phyloP scores from a whole-genome alignment of 2,888 invertebrate genomes.

The Erynnis tages region DNA sequence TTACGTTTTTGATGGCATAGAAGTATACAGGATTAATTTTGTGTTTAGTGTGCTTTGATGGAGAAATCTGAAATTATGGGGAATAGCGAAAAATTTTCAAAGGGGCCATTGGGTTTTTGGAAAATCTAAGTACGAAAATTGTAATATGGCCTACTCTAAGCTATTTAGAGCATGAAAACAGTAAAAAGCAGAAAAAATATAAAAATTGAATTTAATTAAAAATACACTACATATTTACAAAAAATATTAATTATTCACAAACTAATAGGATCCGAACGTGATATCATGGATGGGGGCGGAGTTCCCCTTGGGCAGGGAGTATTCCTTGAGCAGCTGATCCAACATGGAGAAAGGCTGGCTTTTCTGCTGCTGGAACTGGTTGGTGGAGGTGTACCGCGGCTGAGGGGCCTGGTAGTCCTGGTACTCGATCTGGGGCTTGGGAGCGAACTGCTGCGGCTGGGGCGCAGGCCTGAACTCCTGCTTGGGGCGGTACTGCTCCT shows the following conservation, averaged over 20 bases:
- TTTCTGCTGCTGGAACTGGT: slow-evolving; percentile 44
- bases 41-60: no score
- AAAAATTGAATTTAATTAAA: slow-evolving; percentile 48
- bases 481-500: slow-evolving; percentile 53
- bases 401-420: slow-evolving; percentile 44
- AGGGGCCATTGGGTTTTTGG: no score
- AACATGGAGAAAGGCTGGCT: slow-evolving; percentile 79
- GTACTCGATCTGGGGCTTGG: slow-evolving; percentile 47
- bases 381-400: slow-evolving; percentile 39
- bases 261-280: slow-evolving; percentile 89
- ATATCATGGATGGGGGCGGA: slow-evolving; percentile 89
- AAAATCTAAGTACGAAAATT: no score
- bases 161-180: neutral
- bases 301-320: slow-evolving; percentile 86
- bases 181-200: slow-evolving; percentile 18
- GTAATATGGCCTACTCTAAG: no score
- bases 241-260: slow-evolving; percentile 45
- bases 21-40: no score
- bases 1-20: no score
- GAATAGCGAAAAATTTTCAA: no score
- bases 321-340: slow-evolving; percentile 91
- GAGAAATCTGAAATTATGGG: no score
- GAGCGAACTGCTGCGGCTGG: slow-evolving; percentile 47
- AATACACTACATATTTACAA: slow-evolving; percentile 73
- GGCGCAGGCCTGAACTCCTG: slow-evolving; percentile 59